A percentile compares a stretch with the other conserved stretches of the same genome.
Conservation (phyloP, 92 coral and sea anemone species). For the Zoanthus solanderi region DNA sequence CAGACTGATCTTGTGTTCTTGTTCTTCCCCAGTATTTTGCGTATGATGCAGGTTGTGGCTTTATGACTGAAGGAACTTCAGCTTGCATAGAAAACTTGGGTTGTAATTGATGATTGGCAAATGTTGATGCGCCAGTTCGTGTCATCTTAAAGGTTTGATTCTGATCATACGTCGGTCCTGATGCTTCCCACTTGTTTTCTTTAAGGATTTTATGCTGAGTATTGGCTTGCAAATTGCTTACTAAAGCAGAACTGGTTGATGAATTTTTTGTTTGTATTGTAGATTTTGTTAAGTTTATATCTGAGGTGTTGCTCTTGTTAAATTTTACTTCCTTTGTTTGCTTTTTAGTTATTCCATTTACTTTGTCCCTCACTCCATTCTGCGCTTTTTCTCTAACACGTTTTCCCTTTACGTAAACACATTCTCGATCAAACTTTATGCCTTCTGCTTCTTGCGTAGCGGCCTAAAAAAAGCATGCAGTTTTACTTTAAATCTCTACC, state of each 20-base stretch:
- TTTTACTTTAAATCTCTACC: too few species aligned
- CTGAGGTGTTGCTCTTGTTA: neutral
- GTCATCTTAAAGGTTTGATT: neutral
- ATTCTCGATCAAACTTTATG: conserved; percentile 77
- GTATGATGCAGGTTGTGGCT: conserved; percentile 11
- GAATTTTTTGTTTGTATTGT: neutral
- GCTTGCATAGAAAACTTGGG: conserved; percentile 19
- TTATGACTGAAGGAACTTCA: neutral
- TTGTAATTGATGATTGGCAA: neutral
- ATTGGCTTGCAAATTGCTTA: too few species aligned
- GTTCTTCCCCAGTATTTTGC: neutral
- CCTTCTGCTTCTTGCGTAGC: conserved; percentile 75
- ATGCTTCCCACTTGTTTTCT: neutral
- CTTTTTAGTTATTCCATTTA: conserved; percentile 46
- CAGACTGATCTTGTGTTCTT: neutral
- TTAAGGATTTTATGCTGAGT: neutral
- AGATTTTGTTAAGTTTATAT: conserved; percentile 12
- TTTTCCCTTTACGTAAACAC: conserved; percentile 74
- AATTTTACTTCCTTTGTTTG: conserved; percentile 23
- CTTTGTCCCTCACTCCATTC: conserved; percentile 16
- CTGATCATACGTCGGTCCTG: neutral
- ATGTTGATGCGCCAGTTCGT: neutral
- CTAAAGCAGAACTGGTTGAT: neutral
- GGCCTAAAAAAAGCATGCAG: conserved; percentile 48
- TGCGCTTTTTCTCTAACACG: conserved; percentile 31